phyloP scores from a whole-genome alignment of 2,888 invertebrate genomes.

The Rhagonycha lutea region DNA sequence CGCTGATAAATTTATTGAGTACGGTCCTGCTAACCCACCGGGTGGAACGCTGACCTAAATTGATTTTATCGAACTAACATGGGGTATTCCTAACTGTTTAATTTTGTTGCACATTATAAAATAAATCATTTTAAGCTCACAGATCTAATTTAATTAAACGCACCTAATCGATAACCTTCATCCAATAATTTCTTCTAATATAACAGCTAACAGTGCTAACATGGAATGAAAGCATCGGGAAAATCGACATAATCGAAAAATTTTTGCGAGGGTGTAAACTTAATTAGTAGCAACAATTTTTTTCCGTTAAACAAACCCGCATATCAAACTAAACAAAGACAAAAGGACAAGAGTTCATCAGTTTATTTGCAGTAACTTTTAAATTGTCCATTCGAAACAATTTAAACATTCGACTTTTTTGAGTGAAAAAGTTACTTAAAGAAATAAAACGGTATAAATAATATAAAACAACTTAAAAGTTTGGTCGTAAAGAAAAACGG shows the following conservation, averaged over 20 bases:
- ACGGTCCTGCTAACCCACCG: not conserved
- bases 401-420: not conserved
- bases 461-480: not conserved
- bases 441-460: not conserved
- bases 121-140: not conserved
- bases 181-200: not conserved
- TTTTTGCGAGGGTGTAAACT: not conserved
- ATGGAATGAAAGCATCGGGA: not conserved
- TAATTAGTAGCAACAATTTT: not conserved
- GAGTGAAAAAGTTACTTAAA: not conserved
- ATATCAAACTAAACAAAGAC: slow-evolving; percentile 27
- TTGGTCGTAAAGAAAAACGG: not conserved
- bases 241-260: not conserved
- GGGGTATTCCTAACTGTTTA: not conserved
- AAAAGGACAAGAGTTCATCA: slow-evolving; percentile 21
- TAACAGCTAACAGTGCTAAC: not conserved
- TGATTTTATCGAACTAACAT: not conserved
- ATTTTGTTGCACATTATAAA: not conserved
- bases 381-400: not conserved
- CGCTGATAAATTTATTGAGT: not conserved
- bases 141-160: not conserved
- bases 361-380: slow-evolving; percentile 3
- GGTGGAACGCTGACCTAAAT: not conserved
- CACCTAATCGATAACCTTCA: not conserved
- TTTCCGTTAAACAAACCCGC: slow-evolving; percentile 24